phyloP scores from a whole-genome alignment of 2,888 invertebrate species.

The Stegana nigrithorax region DNA sequence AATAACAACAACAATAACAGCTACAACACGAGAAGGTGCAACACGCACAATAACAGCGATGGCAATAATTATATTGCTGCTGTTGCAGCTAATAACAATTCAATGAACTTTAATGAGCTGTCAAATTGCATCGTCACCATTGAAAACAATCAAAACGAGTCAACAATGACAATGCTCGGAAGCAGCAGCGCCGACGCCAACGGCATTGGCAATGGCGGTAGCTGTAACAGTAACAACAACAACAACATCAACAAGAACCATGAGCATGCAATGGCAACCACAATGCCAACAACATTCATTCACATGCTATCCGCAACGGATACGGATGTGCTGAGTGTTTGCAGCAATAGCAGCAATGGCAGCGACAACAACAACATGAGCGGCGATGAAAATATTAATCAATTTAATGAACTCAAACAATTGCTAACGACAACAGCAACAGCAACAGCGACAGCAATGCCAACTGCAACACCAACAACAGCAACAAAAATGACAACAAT shows the following conservation, averaged over 20 bases:
- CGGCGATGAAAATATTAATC: slow-evolving; percentile 50
- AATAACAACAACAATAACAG: slow-evolving; percentile 43
- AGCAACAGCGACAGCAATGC: too few relatives aligned
- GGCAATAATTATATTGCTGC: slow-evolving; percentile 6
- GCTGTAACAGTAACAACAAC: slow-evolving; percentile 24
- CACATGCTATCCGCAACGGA: slow-evolving; percentile 32
- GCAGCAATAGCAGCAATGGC: slow-evolving; percentile 34
- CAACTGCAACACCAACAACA: slow-evolving; percentile 16
- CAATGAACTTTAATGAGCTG: slow-evolving; percentile 70
- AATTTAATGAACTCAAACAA: slow-evolving; percentile 60
- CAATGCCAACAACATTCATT: slow-evolving; percentile 11
- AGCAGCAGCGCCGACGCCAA: too few relatives aligned
- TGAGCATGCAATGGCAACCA: slow-evolving; percentile 22
- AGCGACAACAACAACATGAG: slow-evolving; percentile 26
- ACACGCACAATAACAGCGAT: slow-evolving; percentile 27
- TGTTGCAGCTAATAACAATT: slow-evolving; percentile 60
- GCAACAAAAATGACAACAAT: slow-evolving; percentile 7
- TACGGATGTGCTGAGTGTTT: slow-evolving; percentile 44
- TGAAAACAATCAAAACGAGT: slow-evolving; percentile 61
- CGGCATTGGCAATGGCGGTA: slow-evolving; percentile 22
- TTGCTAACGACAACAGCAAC: slow-evolving; percentile 39
- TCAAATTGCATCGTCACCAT: slow-evolving; percentile 69
- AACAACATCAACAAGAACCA: slow-evolving; percentile 22
- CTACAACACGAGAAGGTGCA: slow-evolving; percentile 28
- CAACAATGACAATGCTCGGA: too few relatives aligned